phyloP scores from a whole-genome alignment of 2,888 invertebrate genomes.

The Carabus problematicus region DNA sequence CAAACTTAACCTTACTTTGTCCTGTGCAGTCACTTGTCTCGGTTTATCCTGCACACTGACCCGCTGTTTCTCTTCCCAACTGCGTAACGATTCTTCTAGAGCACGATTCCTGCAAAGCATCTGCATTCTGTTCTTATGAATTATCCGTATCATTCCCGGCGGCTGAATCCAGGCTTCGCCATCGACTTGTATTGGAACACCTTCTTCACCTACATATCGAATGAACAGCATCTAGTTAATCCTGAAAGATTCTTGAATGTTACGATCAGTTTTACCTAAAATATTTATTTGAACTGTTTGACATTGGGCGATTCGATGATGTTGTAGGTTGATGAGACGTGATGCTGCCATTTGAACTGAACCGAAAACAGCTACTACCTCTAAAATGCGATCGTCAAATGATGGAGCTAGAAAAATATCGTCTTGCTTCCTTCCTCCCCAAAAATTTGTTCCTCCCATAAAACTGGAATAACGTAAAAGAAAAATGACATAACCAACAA shows the following conservation, averaged over 20 bases:
- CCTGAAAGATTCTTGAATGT: too few relatives aligned
- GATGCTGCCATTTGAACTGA: conserved; percentile 98
- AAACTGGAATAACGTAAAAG: conserved; percentile 71
- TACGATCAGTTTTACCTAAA: conserved; percentile 64
- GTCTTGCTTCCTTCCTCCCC: conserved; percentile 93
- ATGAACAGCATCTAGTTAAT: background rate
- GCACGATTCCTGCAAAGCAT: conserved; percentile 92
- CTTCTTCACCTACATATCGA: conserved; percentile 71
- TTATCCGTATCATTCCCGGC: conserved; percentile 93
- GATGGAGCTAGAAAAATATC: conserved; percentile 92
- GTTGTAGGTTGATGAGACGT: conserved; percentile 91
- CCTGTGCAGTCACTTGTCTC: conserved; percentile 34
- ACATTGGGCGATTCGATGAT: conserved; percentile 97
- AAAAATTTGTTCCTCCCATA: conserved; percentile 98
- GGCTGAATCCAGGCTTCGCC: conserved; percentile 99
- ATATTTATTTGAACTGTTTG: conserved; percentile 96
- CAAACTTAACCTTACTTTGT: conserved; percentile 52
- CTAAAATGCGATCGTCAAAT: conserved; percentile 94
- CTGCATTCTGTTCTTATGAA: conserved; percentile 96
- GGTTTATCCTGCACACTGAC: conserved; percentile 55
- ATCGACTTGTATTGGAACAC: conserved; percentile 95
- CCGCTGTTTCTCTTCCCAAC: conserved; percentile 86
- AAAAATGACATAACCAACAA: background rate
- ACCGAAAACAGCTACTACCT: conserved; percentile 97
- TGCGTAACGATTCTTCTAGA: conserved; percentile 86